Evolutionary conservation across 1,140 invertebrate genomes (phyloP).

Genomic region (Drosophila equinoxialis): DNA sequence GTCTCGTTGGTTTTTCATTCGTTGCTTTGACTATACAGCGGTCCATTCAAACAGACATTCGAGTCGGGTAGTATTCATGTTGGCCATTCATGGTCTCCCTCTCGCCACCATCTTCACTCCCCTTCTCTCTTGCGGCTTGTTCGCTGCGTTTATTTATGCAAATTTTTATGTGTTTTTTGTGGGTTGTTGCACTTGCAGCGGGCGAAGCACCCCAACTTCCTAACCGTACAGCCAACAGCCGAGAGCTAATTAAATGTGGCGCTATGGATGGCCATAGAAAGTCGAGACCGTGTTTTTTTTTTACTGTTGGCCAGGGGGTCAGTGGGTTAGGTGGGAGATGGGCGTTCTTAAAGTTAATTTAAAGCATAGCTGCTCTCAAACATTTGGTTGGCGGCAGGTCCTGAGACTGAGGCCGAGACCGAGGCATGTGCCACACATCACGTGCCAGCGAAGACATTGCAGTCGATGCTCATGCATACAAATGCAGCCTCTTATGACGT

Average conservation of each 20-base stretch:
- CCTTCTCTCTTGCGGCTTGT: neutral
- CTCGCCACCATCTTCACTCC: neutral
- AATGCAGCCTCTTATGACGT: conserved; percentile 76
- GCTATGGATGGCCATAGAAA: conserved; percentile 62
- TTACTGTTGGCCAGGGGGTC: neutral
- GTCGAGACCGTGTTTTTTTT: conserved; percentile 17
- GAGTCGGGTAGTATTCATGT: conserved; percentile 41
- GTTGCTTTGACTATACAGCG: conserved; percentile 49
- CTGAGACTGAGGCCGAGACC: neutral
- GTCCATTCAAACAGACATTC: conserved; percentile 67
- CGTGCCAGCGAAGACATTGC: conserved; percentile 76
- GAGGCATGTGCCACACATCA: conserved; percentile 75
- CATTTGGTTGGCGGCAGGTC: neutral
- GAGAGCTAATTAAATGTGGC: conserved; percentile 71
- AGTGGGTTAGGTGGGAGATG: conserved; percentile 33
- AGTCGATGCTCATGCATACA: conserved; percentile 67
- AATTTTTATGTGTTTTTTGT: conserved; percentile 51
- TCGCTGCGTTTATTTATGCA: conserved; percentile 56
- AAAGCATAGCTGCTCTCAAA: conserved; percentile 40
- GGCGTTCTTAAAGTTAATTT: conserved; percentile 72
- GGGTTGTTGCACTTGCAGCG: conserved; percentile 72
- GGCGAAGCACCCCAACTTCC: conserved; percentile 44
- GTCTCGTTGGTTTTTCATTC: conserved; percentile 30
- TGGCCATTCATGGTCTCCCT: conserved; percentile 52
- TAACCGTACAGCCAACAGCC: conserved; percentile 22